Percentiles rank a stretch among this genome's conserved stretches.
phyloP scores from a whole-genome alignment of 1,140 invertebrate genomes.

The Cydia strobilella region DNA sequence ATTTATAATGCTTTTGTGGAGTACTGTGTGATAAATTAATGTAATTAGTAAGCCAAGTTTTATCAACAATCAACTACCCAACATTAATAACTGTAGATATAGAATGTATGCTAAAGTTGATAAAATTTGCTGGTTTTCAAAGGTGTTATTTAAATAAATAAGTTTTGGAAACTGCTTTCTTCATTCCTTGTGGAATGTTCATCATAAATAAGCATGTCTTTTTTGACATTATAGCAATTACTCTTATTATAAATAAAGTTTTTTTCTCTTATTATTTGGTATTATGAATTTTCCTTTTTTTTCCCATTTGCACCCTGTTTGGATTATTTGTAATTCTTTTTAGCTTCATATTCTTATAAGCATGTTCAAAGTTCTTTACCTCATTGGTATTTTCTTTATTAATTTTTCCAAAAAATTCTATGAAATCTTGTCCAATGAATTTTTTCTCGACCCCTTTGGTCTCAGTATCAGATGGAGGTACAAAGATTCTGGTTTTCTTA shows the following conservation, averaged over 20 bases:
- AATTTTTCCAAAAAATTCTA: slow-evolving; percentile 51
- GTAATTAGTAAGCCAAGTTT: slow-evolving; percentile 55
- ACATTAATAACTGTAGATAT: slow-evolving; percentile 32
- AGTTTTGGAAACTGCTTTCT: slow-evolving; percentile 53
- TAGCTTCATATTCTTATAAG: slow-evolving; percentile 65
- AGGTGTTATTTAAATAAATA: slow-evolving; percentile 42
- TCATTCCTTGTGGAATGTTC: slow-evolving; percentile 61
- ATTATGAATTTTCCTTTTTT: slow-evolving; percentile 47
- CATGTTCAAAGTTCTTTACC: slow-evolving; percentile 38
- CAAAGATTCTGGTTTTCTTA: slow-evolving; percentile 65
- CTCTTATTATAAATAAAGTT: slow-evolving; percentile 59
- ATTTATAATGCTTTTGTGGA: slow-evolving; percentile 50
- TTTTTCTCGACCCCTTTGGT: slow-evolving; percentile 37
- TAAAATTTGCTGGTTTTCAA: slow-evolving; percentile 52
- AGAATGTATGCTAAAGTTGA: slow-evolving; percentile 37
- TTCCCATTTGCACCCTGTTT: slow-evolving; percentile 46
- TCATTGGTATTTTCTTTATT: slow-evolving; percentile 28
- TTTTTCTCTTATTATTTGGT: slow-evolving; percentile 48
- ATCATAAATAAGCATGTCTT: slow-evolving; percentile 58
- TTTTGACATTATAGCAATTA: slow-evolving; percentile 67
- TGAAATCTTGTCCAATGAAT: slow-evolving; percentile 63
- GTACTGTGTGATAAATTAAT: slow-evolving; percentile 53
- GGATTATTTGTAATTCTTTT: slow-evolving; percentile 67
- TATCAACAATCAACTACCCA: slow-evolving; percentile 41
- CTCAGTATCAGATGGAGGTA: slow-evolving; percentile 44